Conservation (phyloP, 2,888 invertebrate species). For the Mechanitis mazaeus region DNA sequence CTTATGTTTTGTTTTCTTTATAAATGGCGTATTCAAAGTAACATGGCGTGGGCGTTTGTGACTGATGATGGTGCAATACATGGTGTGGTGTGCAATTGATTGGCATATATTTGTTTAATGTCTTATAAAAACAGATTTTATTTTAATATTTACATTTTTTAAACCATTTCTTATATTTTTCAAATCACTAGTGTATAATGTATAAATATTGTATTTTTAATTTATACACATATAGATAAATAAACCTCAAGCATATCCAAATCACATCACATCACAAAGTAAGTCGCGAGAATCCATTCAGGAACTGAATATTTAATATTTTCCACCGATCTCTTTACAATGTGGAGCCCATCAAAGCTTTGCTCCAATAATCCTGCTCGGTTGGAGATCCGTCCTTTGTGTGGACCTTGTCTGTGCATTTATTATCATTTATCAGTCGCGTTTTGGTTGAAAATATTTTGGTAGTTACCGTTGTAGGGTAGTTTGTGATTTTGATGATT, state of each 20-base stretch:
- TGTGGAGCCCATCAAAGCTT: constrained; percentile 45
- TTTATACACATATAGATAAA: background rate
- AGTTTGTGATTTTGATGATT: too few species aligned
- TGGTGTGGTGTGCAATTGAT: constrained; percentile 17
- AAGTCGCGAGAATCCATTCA: constrained; percentile 38
- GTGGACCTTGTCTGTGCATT: constrained; percentile 15
- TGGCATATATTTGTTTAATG: constrained; percentile 3
- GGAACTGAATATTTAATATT: constrained; percentile 61
- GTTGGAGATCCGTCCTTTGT: constrained; percentile 35
- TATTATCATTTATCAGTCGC: background rate
- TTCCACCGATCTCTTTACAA: constrained; percentile 53
- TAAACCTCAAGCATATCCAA: constrained; percentile 17
- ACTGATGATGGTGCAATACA: constrained; percentile 25
- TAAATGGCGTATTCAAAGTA: constrained; percentile 59
- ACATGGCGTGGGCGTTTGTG: constrained; percentile 62
- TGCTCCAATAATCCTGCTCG: constrained; percentile 58
- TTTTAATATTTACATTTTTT: background rate
- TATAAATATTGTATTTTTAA: background rate
- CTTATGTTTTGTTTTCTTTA: constrained; percentile 56
- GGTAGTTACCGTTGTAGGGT: background rate
- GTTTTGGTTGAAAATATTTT: background rate
- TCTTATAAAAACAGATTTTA: background rate
- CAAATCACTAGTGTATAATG: background rate
- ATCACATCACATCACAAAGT: constrained; percentile 25
- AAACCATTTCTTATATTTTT: background rate